phyloP scores from a whole-genome alignment of 2,113 vertebrate genomes.

The Phyllopteryx taeniolatus region DNA sequence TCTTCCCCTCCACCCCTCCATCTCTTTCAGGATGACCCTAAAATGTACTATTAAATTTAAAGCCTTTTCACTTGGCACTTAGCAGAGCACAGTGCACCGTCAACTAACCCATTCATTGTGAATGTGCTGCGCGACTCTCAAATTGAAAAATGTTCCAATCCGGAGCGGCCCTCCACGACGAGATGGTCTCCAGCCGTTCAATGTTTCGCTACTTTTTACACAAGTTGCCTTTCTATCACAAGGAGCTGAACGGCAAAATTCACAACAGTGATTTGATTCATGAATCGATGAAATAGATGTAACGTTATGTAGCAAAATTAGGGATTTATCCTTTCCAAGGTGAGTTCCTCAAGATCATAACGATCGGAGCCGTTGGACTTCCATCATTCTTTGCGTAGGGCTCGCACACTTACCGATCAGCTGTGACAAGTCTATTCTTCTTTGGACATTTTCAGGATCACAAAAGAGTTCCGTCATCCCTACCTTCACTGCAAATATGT shows the following conservation, averaged over 20 bases:
- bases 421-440: neutral
- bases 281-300: neutral
- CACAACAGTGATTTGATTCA: neutral
- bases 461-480: conserved; percentile 65
- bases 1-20: no score
- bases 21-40: no score
- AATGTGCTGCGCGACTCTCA: no score
- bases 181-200: no score
- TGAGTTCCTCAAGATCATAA: neutral
- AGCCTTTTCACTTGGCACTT: no score
- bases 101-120: no score
- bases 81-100: no score
- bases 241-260: neutral
- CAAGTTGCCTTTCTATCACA: neutral
- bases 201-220: no score
- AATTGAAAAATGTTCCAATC: no score
- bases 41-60: no score
- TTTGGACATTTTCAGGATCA: conserved; percentile 56
- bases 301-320: neutral
- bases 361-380: neutral
- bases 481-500: conserved; percentile 66
- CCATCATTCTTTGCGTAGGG: neutral
- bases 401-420: neutral
- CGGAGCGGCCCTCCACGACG: no score
- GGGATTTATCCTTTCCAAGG: neutral